A percentile compares a stretch with the other conserved stretches of the same genome.
Evolutionary conservation across 2,113 vertebrate species (phyloP).

Genomic region (Corvus moneduloides): DNA sequence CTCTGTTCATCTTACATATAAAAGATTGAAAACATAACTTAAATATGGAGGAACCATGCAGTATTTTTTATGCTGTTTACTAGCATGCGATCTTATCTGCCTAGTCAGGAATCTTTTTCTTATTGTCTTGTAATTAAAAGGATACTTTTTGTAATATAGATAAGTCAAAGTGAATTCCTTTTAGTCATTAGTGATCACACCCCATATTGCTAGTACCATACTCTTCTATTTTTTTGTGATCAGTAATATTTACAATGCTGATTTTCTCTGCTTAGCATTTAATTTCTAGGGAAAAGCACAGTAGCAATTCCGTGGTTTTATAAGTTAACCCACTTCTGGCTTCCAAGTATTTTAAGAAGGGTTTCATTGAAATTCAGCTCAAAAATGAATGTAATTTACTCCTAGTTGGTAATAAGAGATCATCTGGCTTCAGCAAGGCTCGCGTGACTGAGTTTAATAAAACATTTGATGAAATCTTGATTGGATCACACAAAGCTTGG

Average conservation of each 20-base stretch:
- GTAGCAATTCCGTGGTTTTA: constrained; percentile 12
- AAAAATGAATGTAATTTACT: constrained; percentile 82
- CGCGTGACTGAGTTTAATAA: constrained; percentile 76
- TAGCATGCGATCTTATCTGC: background rate
- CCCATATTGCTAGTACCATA: background rate
- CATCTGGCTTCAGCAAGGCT: constrained; percentile 80
- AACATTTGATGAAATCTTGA: constrained; percentile 87
- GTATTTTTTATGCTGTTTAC: background rate
- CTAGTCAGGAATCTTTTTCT: background rate
- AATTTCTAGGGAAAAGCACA: background rate
- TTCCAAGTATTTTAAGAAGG: constrained; percentile 81
- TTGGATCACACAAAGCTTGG: constrained; percentile 78
- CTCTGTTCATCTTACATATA: background rate
- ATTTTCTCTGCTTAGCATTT: background rate
- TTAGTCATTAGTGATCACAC: background rate
- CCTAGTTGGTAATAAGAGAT: constrained; percentile 85
- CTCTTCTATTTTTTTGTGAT: background rate
- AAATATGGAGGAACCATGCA: background rate
- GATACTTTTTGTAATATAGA: background rate
- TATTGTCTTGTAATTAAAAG: background rate
- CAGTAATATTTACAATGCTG: background rate
- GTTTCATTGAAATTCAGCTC: constrained; percentile 88
- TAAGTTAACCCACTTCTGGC: constrained; percentile 72
- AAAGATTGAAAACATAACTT: background rate
- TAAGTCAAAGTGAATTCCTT: background rate